phyloP scores from a whole-genome alignment of 2,888 invertebrate genomes.

The Marasmarcha lunaedactyla region DNA sequence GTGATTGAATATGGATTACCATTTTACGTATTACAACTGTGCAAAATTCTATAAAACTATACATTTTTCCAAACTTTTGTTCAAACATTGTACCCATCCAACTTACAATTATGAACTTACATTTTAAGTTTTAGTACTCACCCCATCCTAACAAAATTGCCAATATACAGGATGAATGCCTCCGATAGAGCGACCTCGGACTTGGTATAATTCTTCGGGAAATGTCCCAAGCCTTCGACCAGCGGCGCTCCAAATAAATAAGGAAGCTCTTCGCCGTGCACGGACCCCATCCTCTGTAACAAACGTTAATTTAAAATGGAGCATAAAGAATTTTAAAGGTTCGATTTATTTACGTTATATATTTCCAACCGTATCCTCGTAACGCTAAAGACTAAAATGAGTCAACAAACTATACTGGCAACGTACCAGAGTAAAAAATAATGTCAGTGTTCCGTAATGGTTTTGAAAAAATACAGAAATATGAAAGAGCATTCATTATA shows the following conservation, averaged over 20 bases:
- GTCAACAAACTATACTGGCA: too few relatives aligned
- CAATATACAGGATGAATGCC: constrained; percentile 88
- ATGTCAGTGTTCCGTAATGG: not conserved
- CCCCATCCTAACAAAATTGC: constrained; percentile 91
- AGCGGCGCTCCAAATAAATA: constrained; percentile 93
- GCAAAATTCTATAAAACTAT: too few relatives aligned
- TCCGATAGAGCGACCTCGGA: constrained; percentile 88
- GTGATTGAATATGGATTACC: too few relatives aligned
- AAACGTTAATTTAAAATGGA: constrained; percentile 7
- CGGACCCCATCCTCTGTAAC: constrained; percentile 87
- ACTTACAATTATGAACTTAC: too few relatives aligned
- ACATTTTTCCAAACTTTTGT: too few relatives aligned
- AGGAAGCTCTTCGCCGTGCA: constrained; percentile 92
- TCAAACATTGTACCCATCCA: too few relatives aligned
- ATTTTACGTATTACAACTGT: too few relatives aligned
- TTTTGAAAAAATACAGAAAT: not conserved
- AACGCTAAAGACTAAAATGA: too few relatives aligned
- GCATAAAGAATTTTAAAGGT: not conserved
- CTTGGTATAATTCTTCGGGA: constrained; percentile 89
- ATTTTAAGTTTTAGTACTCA: too few relatives aligned
- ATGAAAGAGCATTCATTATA: too few relatives aligned
- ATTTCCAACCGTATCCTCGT: too few relatives aligned
- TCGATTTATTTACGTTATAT: not conserved
- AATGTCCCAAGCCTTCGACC: constrained; percentile 85
- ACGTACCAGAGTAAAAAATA: not conserved